Base-by-base conservation (phyloP, 2,888 invertebrate species). In the Megaustenia siamemsis region DNA sequence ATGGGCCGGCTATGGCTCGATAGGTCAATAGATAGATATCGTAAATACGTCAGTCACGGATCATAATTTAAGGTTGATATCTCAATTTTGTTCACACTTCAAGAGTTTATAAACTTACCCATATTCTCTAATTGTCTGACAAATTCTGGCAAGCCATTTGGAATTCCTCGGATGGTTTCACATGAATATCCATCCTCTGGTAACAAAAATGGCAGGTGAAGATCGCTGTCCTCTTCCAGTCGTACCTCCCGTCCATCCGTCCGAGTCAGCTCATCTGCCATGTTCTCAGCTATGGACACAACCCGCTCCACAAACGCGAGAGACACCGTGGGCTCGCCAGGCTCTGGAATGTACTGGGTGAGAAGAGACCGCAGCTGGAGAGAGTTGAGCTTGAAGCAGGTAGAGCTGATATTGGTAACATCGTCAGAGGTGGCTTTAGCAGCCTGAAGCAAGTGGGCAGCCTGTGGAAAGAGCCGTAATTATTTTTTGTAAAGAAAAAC, bases 101-200 rank as follows among this genome's bases (percentile, higher is more conserved):
- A 12, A n/a, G n/a, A n/a, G n/a, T 10, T 45, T 63, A 63, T 2
- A 1, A 40, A 18, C 86, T 76, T 75, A 89, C 89, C 89, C 21
- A 79, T 53, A 60, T 86, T 86, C 18, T 85, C 84, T 53, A 93
- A 87, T 24, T 93, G 93, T 15, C 90, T 91, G 15, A 94, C 88
- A 87, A 93, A 94, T 81, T 94, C 94, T 0, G 90, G 90, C 73
- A 94, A 87, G 5, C 93, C 98, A 82, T 94, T 93, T 49, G 99
- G 99, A 85, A 99, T 97, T 71, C 98, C 98, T 86, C 97, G 95
- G 82, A 98, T 97, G 84, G 98, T 97, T 94, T 99, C 99, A 93
- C 98, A 98, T 93, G 98, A 98, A 95, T 98, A 99, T 35, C 98
- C 99, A 94, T 99, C 99, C 93, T 99, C 98, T 0, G 99, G 99